Evolutionary conservation across 2,113 vertebrate species (phyloP).

Genomic region (Corythoichthys haematopterus): DNA sequence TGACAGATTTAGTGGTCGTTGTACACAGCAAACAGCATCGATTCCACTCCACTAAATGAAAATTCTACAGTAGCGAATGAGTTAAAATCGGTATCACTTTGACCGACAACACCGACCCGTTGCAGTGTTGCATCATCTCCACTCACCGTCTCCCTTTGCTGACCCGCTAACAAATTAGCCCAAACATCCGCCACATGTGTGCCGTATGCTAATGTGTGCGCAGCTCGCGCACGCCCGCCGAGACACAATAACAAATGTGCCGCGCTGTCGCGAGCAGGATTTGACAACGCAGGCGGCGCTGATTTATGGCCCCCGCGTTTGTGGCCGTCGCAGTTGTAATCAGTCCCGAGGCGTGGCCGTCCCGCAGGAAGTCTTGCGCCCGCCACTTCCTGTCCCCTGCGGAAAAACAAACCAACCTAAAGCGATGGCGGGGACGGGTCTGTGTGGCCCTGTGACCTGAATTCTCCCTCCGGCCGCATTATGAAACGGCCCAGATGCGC

Average conservation of each 20-base stretch:
- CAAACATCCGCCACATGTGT: conserved; percentile 5
- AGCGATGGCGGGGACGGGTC: conserved; percentile 4
- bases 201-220: conserved; percentile 26
- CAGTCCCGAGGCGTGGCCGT: conserved; percentile 55
- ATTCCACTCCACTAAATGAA: too few species aligned
- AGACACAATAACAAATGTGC: conserved; percentile 67
- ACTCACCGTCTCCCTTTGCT: conserved; percentile 9
- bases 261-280: conserved; percentile 51
- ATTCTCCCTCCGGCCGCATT: conserved; percentile 48
- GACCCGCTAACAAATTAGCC: conserved; percentile 14
- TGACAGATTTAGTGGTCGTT: too few species aligned
- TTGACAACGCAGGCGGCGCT: conserved; percentile 57
- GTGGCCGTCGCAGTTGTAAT: conserved; percentile 60
- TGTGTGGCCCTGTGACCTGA: conserved; percentile 43
- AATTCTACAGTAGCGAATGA: too few species aligned
- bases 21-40: too few species aligned
- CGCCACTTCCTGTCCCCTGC: conserved; percentile 57
- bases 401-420: conserved; percentile 14
- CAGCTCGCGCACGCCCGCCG: background rate
- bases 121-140: too few species aligned
- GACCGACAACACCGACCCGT: too few species aligned
- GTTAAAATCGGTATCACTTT: too few species aligned
- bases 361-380: conserved; percentile 62
- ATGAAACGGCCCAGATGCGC: conserved; percentile 59
- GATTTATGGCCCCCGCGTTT: conserved; percentile 65